phyloP scores from a whole-genome alignment of 2,113 vertebrate genomes.

The Mirza zaza region DNA sequence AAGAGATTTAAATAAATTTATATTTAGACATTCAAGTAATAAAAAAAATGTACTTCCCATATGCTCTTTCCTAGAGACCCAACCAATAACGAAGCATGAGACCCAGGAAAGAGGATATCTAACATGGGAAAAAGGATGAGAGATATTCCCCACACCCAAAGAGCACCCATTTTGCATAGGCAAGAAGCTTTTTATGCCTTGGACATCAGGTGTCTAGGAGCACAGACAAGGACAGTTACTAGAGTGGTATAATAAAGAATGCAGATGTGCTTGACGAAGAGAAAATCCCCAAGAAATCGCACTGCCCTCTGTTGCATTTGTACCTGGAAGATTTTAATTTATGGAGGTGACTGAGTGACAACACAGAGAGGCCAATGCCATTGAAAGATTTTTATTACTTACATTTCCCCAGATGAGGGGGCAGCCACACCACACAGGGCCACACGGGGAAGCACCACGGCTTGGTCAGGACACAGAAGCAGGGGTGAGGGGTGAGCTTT shows the following conservation, averaged over 20 bases:
- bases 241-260: not conserved
- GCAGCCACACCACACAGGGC: fast-evolving
- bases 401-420: not conserved
- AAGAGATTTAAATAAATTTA: not conserved
- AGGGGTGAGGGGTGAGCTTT: no score
- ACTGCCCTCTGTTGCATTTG: not conserved
- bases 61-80: not conserved
- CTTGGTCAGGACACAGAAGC: not conserved
- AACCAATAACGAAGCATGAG: not conserved
- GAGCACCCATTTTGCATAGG: not conserved
- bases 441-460: not conserved
- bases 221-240: not conserved
- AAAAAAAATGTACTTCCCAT: not conserved
- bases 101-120: not conserved
- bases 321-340: not conserved
- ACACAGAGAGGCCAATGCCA: not conserved
- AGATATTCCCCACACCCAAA: not conserved
- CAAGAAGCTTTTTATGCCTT: not conserved
- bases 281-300: not conserved
- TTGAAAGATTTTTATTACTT: not conserved
- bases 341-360: not conserved
- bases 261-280: not conserved
- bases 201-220: not conserved
- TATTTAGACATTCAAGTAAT: not conserved
- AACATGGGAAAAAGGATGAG: no score